Evolutionary conservation across 2,113 vertebrate species (phyloP).

Genomic region (Dissostichus mawsoni): DNA sequence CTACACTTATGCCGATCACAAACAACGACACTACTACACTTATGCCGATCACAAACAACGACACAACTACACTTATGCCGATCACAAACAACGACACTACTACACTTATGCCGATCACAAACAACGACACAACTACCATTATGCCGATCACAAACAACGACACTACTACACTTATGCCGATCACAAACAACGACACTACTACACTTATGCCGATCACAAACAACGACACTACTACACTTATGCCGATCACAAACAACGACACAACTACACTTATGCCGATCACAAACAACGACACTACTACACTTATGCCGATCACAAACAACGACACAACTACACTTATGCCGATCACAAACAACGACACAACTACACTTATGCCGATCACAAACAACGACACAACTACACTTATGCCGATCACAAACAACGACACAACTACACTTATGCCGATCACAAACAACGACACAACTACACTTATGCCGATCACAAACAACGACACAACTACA

Average conservation of each 20-base stretch:
- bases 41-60: background rate
- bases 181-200: background rate
- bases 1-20: background rate
- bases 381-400: background rate
- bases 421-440: background rate
- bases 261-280: background rate
- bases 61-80: background rate
- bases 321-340: background rate
- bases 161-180: background rate
- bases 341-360: background rate
- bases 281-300: background rate
- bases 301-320: too few species aligned
- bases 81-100: background rate
- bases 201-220: too few species aligned
- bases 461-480: background rate
- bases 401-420: too few species aligned
- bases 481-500: background rate
- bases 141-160: fast-evolving
- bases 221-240: background rate
- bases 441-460: background rate
- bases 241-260: background rate
- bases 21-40: background rate
- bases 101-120: fast-evolving
- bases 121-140: background rate
- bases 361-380: background rate